phyloP scores from a whole-genome alignment of 2,113 vertebrate species.

The Callospermophilus lateralis region DNA sequence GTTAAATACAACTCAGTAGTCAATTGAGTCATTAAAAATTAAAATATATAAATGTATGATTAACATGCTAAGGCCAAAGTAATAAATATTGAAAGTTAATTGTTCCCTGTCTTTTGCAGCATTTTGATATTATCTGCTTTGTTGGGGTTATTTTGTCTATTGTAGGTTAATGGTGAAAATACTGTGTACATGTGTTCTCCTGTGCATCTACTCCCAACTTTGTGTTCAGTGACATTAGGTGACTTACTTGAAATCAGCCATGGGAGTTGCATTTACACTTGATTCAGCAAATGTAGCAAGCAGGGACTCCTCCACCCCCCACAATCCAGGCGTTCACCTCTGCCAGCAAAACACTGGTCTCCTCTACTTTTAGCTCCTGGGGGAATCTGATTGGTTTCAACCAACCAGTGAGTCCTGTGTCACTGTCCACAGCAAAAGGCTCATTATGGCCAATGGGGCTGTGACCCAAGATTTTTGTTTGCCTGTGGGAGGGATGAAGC shows the following conservation, averaged over 20 bases:
- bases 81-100: background rate
- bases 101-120: background rate
- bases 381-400: background rate
- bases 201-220: background rate
- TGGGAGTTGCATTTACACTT: background rate
- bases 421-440: background rate
- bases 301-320: background rate
- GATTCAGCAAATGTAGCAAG: background rate
- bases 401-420: background rate
- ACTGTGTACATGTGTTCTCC: background rate
- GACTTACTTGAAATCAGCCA: background rate
- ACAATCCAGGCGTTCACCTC: background rate
- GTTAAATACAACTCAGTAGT: background rate
- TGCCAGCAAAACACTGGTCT: background rate
- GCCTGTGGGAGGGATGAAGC: background rate
- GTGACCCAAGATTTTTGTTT: background rate
- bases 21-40: background rate
- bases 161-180: background rate
- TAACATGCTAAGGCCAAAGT: background rate
- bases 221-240: background rate
- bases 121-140: background rate
- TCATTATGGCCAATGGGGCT: background rate
- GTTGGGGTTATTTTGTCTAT: background rate
- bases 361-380: background rate
- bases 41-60: background rate